Conservation (phyloP, 2,113 vertebrate genomes). For the Colistium nudipinnis region DNA sequence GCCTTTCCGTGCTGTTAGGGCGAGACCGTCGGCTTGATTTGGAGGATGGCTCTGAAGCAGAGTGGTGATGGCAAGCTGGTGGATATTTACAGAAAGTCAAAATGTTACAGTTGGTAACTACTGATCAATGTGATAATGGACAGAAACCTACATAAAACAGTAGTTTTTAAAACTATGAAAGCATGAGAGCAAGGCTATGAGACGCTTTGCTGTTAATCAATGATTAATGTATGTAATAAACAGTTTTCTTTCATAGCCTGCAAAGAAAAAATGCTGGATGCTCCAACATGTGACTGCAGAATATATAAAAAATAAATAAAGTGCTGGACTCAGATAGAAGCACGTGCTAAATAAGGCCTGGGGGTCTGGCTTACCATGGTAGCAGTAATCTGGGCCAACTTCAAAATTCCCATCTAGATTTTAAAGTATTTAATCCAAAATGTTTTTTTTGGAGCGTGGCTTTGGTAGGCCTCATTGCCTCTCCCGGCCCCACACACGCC, state of each 20-base stretch:
- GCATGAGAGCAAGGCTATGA: no score
- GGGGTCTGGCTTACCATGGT: conserved; percentile 2
- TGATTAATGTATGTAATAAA: background rate
- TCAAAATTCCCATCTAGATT: conserved; percentile 41
- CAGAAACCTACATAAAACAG: background rate
- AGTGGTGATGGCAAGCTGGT: conserved; percentile 71
- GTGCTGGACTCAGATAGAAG: background rate
- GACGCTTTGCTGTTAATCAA: background rate
- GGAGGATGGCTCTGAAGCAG: conserved; percentile 82
- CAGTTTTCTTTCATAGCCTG: background rate
- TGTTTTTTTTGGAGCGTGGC: conserved; percentile 17
- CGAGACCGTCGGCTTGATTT: conserved; percentile 69
- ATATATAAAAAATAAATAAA: conserved; percentile 21
- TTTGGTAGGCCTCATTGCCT: conserved; percentile 1
- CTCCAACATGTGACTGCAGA: background rate
- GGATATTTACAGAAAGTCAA: conserved; percentile 10
- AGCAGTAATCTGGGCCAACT: conserved; percentile 55
- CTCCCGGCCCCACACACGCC: conserved; percentile 16
- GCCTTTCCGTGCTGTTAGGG: conserved; percentile 74
- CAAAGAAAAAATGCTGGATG: background rate
- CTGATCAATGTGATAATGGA: background rate
- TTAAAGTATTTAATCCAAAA: conserved; percentile 56
- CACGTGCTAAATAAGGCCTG: conserved; percentile 14
- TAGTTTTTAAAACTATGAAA: no score
- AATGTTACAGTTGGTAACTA: background rate